These are phyloP conservation scores for Lampris megalopsis DNA, from an alignment of 2,113 vertebrate species.

Conservation along the genomic window DNA sequence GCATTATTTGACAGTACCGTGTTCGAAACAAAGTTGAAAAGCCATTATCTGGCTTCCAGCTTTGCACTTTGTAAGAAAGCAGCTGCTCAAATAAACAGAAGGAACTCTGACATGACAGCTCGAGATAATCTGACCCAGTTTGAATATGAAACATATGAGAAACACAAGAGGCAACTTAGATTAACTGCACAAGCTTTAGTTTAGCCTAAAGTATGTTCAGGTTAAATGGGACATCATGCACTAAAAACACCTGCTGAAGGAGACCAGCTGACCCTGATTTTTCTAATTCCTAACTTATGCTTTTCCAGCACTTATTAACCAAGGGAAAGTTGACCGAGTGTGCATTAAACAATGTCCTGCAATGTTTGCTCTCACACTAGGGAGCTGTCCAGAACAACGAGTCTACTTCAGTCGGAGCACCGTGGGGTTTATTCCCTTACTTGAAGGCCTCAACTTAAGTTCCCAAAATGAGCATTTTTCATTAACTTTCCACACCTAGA, in stretches of 20 bases:
- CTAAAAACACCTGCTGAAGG: conserved; percentile 51
- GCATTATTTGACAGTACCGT: neutral
- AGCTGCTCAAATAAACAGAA: neutral
- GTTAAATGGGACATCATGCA: conserved; percentile 55
- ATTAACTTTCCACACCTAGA: no score
- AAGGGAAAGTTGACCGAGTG: neutral
- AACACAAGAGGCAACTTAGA: conserved; percentile 26
- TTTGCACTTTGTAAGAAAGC: neutral
- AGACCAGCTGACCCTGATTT: conserved; percentile 63
- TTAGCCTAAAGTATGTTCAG: no score
- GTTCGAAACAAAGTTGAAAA: no score
- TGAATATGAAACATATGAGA: conserved; percentile 6
- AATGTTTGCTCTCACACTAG: no score
- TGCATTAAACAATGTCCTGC: no score
- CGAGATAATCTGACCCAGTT: neutral
- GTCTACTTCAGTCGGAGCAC: no score
- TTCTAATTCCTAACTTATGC: conserved; percentile 58
- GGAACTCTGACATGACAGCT: neutral
- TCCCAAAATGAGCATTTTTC: no score
- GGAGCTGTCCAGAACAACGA: no score
- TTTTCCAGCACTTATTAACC: neutral
- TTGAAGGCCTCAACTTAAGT: no score
- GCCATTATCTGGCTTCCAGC: neutral
- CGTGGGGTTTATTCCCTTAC: no score
- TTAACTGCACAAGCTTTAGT: no score